Base-by-base conservation (phyloP, 2,113 vertebrate species). In the Erythrocercus mccallii region DNA sequence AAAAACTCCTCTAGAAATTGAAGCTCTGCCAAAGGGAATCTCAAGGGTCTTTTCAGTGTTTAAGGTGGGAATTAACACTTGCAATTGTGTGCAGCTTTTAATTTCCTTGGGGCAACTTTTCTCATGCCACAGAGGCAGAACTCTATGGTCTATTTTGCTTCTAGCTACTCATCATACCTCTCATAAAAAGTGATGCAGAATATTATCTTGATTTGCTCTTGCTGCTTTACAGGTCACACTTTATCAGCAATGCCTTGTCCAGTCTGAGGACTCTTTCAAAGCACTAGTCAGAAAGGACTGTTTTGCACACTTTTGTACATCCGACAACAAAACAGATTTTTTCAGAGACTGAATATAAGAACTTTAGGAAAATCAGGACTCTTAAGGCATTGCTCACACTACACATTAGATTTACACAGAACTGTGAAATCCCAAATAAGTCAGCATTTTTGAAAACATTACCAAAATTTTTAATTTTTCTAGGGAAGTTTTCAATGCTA, bases 11-110 rank as follows among this genome's bases (percentile, higher is more conserved):
- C 72, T 25, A 58, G 84, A 86, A 83, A 33, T 0, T 54, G 64
- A 69, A 86, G 21, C 3, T 8, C 85, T 68, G 87, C 92, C 95
- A 94, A 57, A 51, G 83, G 66, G 77, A 91, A 96, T 91, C 78
- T 91, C 91, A 86, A 88, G 71, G 50, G 85, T 77, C 89, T 81
- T 84, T 42, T 60, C 48, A 33, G 35, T 25, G 12, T 86, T 53
- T 62, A 37, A 78, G 44, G 33, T 18, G 7, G 62, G 40, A 20
- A 90, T 91, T 86, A 83, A 58, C 1, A 2, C 28, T 79, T 81
- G 51, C 24, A 45, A 53, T 79, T 60, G 70, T 54, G 30, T 50
- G 37, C 61, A 81, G 65, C 15, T 72, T 93, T 92, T 83, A 23
- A 90, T 95, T 86, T 95, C 74, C 85, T 88, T 68, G 27, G 38